phyloP scores from a whole-genome alignment of 2,113 vertebrate genomes.

The Noctilio leporinus region DNA sequence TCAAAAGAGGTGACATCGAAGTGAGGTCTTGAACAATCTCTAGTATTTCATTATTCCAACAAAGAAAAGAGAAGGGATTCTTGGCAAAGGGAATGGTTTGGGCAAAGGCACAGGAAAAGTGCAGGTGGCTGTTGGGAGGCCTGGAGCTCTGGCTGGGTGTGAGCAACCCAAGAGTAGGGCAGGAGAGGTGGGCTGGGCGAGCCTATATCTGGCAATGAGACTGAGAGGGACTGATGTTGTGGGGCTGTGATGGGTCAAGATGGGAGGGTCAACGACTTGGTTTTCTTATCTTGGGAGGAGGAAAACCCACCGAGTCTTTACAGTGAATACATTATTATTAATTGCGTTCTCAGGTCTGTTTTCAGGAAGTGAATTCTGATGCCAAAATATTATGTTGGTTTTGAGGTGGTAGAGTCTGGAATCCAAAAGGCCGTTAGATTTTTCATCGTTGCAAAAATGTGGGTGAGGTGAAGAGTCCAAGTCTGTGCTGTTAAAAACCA shows the following conservation, averaged over 20 bases:
- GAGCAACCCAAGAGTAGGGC: not conserved
- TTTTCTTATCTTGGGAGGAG: not conserved
- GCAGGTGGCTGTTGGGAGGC: not conserved
- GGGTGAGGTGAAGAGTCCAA: not conserved
- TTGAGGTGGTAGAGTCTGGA: not conserved
- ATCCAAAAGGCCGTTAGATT: not conserved
- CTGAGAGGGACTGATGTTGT: not conserved
- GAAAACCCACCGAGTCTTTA: not conserved
- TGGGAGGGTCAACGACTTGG: no score
- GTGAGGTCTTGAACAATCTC: not conserved
- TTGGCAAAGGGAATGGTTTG: not conserved
- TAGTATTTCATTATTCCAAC: not conserved
- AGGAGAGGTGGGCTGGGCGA: not conserved
- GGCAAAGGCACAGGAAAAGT: not conserved
- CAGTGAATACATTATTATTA: not conserved
- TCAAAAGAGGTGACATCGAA: not conserved
- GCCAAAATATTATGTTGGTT: not conserved
- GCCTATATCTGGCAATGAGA: not conserved
- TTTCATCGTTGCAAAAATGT: not conserved
- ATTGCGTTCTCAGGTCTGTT: not conserved
- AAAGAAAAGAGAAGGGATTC: not conserved
- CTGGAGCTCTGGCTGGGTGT: not conserved
- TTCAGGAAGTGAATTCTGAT: not conserved
- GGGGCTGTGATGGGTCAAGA: not conserved
- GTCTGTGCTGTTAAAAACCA: not conserved